Conservation (phyloP, 2,888 invertebrate species). For the Pseudeuparius sepicola region DNA sequence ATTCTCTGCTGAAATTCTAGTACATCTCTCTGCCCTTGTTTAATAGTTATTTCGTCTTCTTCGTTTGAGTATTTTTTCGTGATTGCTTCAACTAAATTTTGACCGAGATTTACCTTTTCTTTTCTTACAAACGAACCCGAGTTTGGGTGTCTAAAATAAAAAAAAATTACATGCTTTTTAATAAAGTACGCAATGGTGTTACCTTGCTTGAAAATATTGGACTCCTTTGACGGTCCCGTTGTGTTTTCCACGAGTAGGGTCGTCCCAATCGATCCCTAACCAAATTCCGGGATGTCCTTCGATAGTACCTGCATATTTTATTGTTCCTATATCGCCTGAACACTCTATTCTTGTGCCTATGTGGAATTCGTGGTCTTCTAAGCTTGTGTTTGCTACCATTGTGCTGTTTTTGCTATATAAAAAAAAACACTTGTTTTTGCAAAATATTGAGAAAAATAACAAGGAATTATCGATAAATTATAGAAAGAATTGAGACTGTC, state of each 20-base stretch:
- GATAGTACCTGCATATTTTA: slow-evolving; percentile 67
- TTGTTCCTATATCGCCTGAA: slow-evolving; percentile 43
- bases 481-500: too few species aligned
- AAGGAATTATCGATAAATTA: too few species aligned
- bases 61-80: slow-evolving; percentile 53
- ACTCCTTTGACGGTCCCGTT: slow-evolving; percentile 75
- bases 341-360: slow-evolving; percentile 37
- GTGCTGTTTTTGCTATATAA: slow-evolving; percentile 7
- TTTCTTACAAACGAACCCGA: slow-evolving; percentile 85
- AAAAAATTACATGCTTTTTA: slow-evolving; percentile 1
- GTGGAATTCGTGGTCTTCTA: slow-evolving; percentile 13
- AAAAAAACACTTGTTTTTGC: slow-evolving; percentile 5
- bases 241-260: slow-evolving; percentile 80
- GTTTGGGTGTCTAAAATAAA: slow-evolving; percentile 49
- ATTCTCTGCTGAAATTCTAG: slow-evolving; percentile 58
- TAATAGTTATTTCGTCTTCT: slow-evolving; percentile 49
- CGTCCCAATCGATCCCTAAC: slow-evolving; percentile 98
- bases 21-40: slow-evolving; percentile 49
- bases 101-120: slow-evolving; percentile 65
- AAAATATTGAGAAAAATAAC: too few species aligned
- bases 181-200: not conserved
- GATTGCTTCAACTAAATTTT: slow-evolving; percentile 66
- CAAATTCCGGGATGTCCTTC: slow-evolving; percentile 63
- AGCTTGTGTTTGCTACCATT: slow-evolving; percentile 19
- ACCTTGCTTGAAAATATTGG: slow-evolving; percentile 71